A percentile compares a stretch with the other conserved stretches of the same genome.
phyloP scores from a whole-genome alignment of 1,140 invertebrate genomes.

The Philotrypesis tridentata region DNA sequence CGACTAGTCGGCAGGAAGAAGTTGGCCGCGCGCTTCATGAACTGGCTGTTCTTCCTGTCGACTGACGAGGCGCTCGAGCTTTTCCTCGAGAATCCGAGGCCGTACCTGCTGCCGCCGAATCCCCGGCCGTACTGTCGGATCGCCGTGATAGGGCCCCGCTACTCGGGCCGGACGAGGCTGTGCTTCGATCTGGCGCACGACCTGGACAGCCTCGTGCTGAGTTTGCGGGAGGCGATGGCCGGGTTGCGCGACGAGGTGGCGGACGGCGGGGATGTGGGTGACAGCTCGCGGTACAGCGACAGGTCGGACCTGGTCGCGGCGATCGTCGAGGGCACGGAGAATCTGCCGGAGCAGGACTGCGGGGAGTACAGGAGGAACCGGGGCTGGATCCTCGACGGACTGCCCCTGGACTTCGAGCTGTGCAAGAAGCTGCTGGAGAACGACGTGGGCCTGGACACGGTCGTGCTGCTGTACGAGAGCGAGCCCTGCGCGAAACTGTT shows the following conservation, averaged over 20 bases:
- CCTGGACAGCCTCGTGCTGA: slow-evolving; percentile 62
- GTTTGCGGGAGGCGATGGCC: slow-evolving; percentile 43
- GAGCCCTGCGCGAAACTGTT: slow-evolving; percentile 48
- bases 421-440: slow-evolving; percentile 68
- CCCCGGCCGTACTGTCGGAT: slow-evolving; percentile 67
- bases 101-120: slow-evolving; percentile 69
- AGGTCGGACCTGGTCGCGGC: slow-evolving; percentile 66
- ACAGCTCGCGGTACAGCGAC: neutral
- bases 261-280: neutral
- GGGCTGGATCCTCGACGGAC: slow-evolving; percentile 77
- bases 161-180: slow-evolving; percentile 66
- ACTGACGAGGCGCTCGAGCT: slow-evolving; percentile 66
- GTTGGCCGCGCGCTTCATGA: slow-evolving; percentile 75
- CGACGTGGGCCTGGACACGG: slow-evolving; percentile 73
- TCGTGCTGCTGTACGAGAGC: slow-evolving; percentile 73
- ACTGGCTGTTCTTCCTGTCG: slow-evolving; percentile 76
- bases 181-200: slow-evolving; percentile 62
- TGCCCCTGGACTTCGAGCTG: slow-evolving; percentile 71
- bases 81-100: slow-evolving; percentile 77
- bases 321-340: slow-evolving; percentile 66
- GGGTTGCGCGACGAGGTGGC: neutral
- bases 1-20: slow-evolving; percentile 69
- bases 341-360: slow-evolving; percentile 53
- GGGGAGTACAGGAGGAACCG: slow-evolving; percentile 61
- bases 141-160: slow-evolving; percentile 68